phyloP scores from a whole-genome alignment of 2,797 vertebrate genomes.

The Syngnathus acus region DNA sequence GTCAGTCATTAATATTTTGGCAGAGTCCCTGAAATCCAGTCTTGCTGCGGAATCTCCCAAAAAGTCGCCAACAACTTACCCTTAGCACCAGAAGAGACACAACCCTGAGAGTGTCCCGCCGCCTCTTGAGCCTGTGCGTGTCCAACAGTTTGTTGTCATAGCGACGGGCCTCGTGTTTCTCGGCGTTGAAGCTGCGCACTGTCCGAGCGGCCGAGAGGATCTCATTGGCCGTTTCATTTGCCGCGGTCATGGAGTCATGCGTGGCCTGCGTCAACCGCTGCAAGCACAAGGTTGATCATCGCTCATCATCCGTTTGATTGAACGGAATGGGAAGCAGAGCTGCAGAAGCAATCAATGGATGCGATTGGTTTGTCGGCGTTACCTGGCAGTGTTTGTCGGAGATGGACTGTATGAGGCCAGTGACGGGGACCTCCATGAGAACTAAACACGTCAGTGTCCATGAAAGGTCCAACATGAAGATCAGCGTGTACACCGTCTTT shows the following conservation, averaged over 20 bases:
- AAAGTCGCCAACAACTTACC: conserved; percentile 52
- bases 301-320: not conserved
- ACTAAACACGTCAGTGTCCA: conserved; percentile 73
- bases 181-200: conserved; percentile 72
- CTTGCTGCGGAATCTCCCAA: not conserved
- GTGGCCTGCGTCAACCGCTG: conserved; percentile 66
- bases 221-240: conserved; percentile 71
- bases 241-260: conserved; percentile 68
- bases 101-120: conserved; percentile 39
- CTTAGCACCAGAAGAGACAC: conserved; percentile 63
- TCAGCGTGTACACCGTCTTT: conserved; percentile 64
- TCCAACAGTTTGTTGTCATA: conserved; percentile 61
- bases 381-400: conserved; percentile 74
- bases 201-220: conserved; percentile 66
- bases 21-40: not conserved
- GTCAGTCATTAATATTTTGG: not conserved
- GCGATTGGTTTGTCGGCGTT: not conserved
- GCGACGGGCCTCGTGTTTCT: conserved; percentile 58
- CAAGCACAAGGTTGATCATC: not conserved
- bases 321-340: not conserved
- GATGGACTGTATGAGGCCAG: conserved; percentile 66
- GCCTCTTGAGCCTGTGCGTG: conserved; percentile 62
- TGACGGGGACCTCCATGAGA: conserved; percentile 64
- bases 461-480: conserved; percentile 74
- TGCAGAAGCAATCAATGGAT: not conserved